Percentiles rank a stretch among this genome's conserved stretches.
These are phyloP conservation scores for Antheraea mylitta DNA, from an alignment of 1,140 invertebrate species.

Conservation along the genomic window DNA sequence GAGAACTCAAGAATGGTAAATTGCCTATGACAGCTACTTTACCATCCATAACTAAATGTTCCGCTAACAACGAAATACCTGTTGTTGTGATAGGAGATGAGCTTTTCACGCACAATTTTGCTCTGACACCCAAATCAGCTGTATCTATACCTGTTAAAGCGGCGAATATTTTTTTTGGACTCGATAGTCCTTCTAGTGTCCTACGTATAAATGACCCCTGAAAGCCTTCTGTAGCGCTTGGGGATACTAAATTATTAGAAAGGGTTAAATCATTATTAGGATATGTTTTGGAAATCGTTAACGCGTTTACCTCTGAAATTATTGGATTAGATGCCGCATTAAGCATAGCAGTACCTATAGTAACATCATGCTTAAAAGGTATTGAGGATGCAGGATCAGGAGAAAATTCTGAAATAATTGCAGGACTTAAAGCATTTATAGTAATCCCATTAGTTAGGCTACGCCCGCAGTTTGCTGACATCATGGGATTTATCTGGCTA, in stretches of 20 bases:
- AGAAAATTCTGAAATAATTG: not conserved
- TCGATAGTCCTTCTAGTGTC: not conserved
- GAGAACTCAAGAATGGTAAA: constrained; percentile 42
- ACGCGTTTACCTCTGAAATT: not conserved
- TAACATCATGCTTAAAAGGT: not conserved
- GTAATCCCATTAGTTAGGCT: not conserved
- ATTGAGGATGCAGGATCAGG: not conserved
- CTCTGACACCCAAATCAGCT: not conserved
- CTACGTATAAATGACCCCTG: not conserved
- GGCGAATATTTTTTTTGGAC: not conserved
- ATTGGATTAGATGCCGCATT: not conserved
- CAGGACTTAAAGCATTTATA: not conserved
- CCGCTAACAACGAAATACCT: constrained; percentile 25
- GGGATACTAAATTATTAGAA: not conserved
- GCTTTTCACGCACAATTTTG: constrained; percentile 5
- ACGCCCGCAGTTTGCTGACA: not conserved
- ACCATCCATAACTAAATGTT: constrained; percentile 40
- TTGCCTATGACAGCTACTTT: constrained; percentile 35
- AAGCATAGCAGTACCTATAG: not conserved
- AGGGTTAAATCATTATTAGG: not conserved
- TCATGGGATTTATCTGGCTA: not conserved
- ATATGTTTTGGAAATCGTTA: not conserved
- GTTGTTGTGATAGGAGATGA: constrained; percentile 8
- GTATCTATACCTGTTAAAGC: constrained; percentile 7
- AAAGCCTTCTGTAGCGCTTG: not conserved